Conservation (phyloP, 2,113 vertebrate genomes). For the Ageneiosus marmoratus region DNA sequence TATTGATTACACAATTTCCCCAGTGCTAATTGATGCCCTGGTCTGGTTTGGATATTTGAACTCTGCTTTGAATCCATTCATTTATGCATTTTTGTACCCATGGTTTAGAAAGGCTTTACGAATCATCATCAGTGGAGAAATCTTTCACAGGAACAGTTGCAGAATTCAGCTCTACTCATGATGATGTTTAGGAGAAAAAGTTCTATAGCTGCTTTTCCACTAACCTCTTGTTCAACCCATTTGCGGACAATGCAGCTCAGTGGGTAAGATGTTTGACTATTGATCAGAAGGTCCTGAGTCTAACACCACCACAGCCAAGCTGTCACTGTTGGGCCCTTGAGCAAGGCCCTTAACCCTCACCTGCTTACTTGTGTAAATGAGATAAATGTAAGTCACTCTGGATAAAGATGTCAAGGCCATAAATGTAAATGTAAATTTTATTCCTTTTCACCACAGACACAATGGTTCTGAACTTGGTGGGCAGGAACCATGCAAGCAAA, state of each 20-base stretch:
- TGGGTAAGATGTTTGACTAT: too few species aligned
- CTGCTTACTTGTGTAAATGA: too few species aligned
- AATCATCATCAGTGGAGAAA: slow-evolving; percentile 39
- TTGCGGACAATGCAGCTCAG: too few species aligned
- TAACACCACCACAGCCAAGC: too few species aligned
- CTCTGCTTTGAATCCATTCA: slow-evolving; percentile 49
- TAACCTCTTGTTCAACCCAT: background rate
- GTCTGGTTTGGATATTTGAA: slow-evolving; percentile 53
- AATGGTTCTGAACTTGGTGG: too few species aligned
- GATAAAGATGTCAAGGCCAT: too few species aligned
- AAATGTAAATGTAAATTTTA: too few species aligned
- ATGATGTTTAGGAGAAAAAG: too few species aligned
- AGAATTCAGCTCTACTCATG: slow-evolving; percentile 38
- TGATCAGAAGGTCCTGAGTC: too few species aligned
- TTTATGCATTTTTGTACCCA: slow-evolving; percentile 50
- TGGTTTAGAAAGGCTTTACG: slow-evolving; percentile 48
- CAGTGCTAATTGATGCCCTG: slow-evolving; percentile 32
- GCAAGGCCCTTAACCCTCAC: too few species aligned
- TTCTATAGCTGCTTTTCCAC: background rate
- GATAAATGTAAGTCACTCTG: too few species aligned
- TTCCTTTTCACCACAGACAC: background rate
- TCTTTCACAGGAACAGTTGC: slow-evolving; percentile 47
- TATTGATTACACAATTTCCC: slow-evolving; percentile 29
- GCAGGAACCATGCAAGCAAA: background rate
- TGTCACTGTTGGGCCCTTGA: too few species aligned